A percentile compares a stretch with the other conserved stretches of the same genome.
These are phyloP conservation scores for Brachionus manjavacas DNA, from an alignment of 1,140 invertebrate species.

Conservation along the genomic window DNA sequence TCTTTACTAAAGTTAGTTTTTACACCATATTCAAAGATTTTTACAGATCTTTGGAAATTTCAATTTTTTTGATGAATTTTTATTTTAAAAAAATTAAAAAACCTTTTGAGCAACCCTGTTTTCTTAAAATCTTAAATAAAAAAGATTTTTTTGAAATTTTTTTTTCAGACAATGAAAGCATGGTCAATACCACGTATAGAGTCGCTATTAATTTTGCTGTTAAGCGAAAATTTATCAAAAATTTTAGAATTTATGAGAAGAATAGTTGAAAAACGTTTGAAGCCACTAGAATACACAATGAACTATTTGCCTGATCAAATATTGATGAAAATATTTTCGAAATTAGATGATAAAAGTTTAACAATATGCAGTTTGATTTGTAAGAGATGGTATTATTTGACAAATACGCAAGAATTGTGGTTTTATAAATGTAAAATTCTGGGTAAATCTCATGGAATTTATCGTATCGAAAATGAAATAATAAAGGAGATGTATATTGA, in stretches of 20 bases:
- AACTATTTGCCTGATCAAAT: slow-evolving; percentile 23
- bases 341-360: slow-evolving; percentile 12
- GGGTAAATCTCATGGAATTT: background rate
- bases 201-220: background rate
- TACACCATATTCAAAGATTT: too few relatives aligned
- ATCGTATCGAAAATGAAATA: background rate
- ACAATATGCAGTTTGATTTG: background rate
- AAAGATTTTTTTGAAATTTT: background rate
- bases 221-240: background rate
- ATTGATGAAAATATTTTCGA: slow-evolving; percentile 24
- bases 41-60: too few relatives aligned
- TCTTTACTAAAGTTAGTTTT: too few relatives aligned
- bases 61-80: too few relatives aligned
- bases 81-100: background rate
- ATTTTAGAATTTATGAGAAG: slow-evolving; percentile 2
- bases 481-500: background rate
- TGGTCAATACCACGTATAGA: background rate
- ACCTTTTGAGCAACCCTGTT: background rate
- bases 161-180: background rate
- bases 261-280: background rate
- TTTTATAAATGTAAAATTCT: slow-evolving; percentile 28
- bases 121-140: background rate
- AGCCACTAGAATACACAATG: background rate
- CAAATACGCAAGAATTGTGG: slow-evolving; percentile 9
- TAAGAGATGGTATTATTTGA: slow-evolving; percentile 37